Evolutionary conservation across 2,888 invertebrate genomes (phyloP).

Genomic region (Tribolium freemani): DNA sequence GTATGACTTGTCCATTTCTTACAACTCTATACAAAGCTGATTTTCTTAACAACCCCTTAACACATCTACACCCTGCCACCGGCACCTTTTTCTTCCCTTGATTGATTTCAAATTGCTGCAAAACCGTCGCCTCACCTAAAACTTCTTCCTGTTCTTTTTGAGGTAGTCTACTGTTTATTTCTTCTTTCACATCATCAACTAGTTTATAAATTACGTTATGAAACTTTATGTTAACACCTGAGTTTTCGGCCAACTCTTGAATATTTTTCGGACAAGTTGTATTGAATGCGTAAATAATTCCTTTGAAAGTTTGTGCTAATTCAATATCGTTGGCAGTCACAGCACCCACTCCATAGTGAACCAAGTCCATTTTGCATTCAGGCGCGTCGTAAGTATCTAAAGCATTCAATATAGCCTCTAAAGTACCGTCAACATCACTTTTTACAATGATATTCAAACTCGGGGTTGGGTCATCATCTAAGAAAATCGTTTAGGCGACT

Average conservation of each 20-base stretch:
- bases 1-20: conserved; percentile 76
- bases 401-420: conserved; percentile 94
- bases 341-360: conserved; percentile 92
- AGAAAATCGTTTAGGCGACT: background rate
- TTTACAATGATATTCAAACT: conserved; percentile 67
- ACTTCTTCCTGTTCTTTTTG: conserved; percentile 80
- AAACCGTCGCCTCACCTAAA: conserved; percentile 86
- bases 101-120: conserved; percentile 85
- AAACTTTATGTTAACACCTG: conserved; percentile 74
- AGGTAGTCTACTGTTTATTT: conserved; percentile 83
- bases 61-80: conserved; percentile 91
- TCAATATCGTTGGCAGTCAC: conserved; percentile 88
- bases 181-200: conserved; percentile 88
- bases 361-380: conserved; percentile 84
- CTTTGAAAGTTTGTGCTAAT: conserved; percentile 81
- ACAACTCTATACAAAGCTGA: conserved; percentile 77
- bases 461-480: conserved; percentile 61
- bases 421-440: conserved; percentile 96
- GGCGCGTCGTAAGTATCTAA: conserved; percentile 87
- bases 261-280: conserved; percentile 72
- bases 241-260: conserved; percentile 69
- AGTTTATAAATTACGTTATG: conserved; percentile 95
- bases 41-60: conserved; percentile 81
- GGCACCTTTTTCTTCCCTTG: conserved; percentile 85
- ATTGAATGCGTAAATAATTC: conserved; percentile 92